Evolutionary conservation across 2,797 vertebrate species (phyloP), one percentile per base, ranked within the genome.

Genomic region (Micropoecilia bifurca): DNA sequence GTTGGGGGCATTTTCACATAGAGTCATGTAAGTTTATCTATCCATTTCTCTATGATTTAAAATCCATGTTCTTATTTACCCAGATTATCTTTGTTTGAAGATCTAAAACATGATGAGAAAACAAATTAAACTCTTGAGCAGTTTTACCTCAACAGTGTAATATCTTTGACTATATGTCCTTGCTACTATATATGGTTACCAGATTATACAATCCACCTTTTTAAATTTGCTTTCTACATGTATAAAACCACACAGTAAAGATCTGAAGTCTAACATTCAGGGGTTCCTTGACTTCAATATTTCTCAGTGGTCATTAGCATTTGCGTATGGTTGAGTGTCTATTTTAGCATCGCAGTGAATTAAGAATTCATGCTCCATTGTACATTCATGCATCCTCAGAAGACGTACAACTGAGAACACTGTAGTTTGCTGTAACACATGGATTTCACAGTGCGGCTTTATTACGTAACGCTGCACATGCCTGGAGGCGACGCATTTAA

Each of bases 401-500:
- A 61, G 85, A 82, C 39, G 48, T 77, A 71, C 30, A 72, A 71
- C 74, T 57, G 79, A 83, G 73, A 82, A 80, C 68, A 71, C 75
- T 81, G 88, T 79, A 78, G 79, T 75, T 85, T 82, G 71, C 45
- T 83, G 83, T 82, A 74, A 80, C 77, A 71, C 73, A 39, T 68
- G 81, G 80, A 80, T 84, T 88, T 87, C 80, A 82, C 84, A 75
- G 84, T 25, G 74, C 50, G 69, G 81, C 84, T 81, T 88, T 30
- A 75, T 94, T 93, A 94, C 71, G 69, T 91, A 94, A 94, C 8
- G 30, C 50, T 69, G 78, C 88, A 85, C 81, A 73, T 78, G 87
- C 80, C 90, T 76, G 75, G 57, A 90, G 89, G 89, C 79, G 2
- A 72, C 22, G 6, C 74, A 72, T 93, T 92, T 90, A 89, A 86